Evolutionary conservation across 2,113 vertebrate genomes (phyloP).

Genomic region (Gorsachius goisagi): DNA sequence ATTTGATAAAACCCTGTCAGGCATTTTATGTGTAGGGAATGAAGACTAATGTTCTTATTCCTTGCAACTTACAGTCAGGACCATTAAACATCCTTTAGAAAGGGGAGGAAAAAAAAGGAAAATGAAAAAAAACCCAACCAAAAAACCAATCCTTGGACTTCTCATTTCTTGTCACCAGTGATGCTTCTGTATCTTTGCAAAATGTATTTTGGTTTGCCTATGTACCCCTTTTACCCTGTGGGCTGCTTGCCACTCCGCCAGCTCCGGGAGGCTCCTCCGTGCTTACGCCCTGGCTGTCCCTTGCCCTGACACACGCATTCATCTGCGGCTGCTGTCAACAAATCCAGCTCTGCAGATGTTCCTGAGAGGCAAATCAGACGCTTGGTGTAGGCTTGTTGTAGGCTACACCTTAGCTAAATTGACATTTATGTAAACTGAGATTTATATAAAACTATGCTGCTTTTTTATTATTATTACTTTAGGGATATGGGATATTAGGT

Average conservation of each 20-base stretch:
- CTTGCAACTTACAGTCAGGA: not conserved
- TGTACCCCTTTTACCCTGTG: not conserved
- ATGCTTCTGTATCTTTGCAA: not conserved
- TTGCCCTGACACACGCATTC: not conserved
- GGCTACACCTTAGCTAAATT: not conserved
- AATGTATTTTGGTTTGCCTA: not conserved
- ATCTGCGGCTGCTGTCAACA: not conserved
- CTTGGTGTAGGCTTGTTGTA: not conserved
- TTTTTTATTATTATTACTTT: not conserved
- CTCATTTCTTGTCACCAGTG: not conserved
- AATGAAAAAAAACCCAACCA: not conserved
- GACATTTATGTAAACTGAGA: not conserved
- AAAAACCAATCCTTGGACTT: not conserved
- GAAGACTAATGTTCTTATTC: constrained; percentile 55
- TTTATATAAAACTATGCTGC: not conserved
- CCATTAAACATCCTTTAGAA: not conserved
- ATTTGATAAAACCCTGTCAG: constrained; percentile 63
- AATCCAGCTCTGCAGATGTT: not conserved
- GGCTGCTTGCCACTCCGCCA: not conserved
- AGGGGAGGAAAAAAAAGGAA: not conserved
- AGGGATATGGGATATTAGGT: not conserved
- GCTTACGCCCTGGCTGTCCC: not conserved
- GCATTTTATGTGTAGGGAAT: constrained; percentile 44
- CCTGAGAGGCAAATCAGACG: not conserved
- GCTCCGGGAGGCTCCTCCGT: not conserved